These are phyloP conservation scores for Centropus unirufus DNA, from an alignment of 2,113 vertebrate species.

Conservation along the genomic window DNA sequence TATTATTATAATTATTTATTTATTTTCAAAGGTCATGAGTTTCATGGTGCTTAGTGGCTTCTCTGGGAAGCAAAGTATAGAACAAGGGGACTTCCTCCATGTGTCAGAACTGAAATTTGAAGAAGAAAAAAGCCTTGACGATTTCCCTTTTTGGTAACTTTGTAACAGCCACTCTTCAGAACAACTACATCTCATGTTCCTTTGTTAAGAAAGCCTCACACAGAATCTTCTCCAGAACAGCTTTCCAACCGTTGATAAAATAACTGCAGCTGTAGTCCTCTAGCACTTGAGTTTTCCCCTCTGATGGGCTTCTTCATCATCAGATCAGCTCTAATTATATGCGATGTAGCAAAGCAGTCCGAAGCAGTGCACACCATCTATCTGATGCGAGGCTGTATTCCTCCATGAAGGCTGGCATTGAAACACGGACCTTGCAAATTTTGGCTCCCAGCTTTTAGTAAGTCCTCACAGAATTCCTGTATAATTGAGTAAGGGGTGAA, in stretches of 20 bases:
- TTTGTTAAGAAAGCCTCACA: neutral
- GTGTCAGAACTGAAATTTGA: neutral
- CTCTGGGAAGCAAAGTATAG: neutral
- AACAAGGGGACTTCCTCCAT: neutral
- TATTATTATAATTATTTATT: neutral
- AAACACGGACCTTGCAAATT: neutral
- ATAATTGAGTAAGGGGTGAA: neutral
- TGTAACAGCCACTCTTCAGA: neutral
- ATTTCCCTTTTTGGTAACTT: neutral
- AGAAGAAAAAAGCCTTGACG: neutral
- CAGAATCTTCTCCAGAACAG: neutral
- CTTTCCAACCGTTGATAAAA: neutral
- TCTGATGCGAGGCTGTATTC: neutral
- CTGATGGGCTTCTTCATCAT: neutral
- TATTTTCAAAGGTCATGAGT: neutral
- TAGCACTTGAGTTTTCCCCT: neutral
- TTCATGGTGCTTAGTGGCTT: neutral
- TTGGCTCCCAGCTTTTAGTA: neutral
- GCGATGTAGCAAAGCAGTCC: neutral
- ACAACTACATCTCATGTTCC: neutral
- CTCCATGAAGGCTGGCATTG: neutral
- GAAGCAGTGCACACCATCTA: neutral
- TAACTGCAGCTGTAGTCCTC: neutral
- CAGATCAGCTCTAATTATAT: neutral
- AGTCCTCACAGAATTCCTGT: neutral